phyloP scores from a whole-genome alignment of 2,113 vertebrate genomes.

The Nibea albiflora region DNA sequence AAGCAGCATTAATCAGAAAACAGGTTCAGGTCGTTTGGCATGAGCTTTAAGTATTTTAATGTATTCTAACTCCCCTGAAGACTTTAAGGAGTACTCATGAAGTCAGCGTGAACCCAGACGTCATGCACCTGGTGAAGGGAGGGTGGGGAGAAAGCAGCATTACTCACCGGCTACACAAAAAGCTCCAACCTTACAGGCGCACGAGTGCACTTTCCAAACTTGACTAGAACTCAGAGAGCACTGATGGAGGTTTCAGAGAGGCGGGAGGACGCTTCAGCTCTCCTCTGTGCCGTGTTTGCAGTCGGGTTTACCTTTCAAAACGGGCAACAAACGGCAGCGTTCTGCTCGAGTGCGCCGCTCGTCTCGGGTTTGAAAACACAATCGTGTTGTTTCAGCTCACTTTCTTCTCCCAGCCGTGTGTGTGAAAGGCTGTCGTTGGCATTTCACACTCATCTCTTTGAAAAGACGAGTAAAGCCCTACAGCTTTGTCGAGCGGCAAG shows the following conservation, averaged over 20 bases:
- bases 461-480: conserved; percentile 70
- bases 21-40: neutral
- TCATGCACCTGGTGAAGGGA: conserved; percentile 51
- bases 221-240: neutral
- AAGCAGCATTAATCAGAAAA: neutral
- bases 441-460: conserved; percentile 62
- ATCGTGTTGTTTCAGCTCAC: conserved; percentile 46
- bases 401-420: conserved; percentile 41
- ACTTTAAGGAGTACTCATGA: conserved; percentile 16
- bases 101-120: conserved; percentile 17
- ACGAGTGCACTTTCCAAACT: conserved; percentile 8
- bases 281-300: conserved; percentile 12
- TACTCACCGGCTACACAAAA: conserved; percentile 7
- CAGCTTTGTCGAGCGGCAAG: conserved; percentile 74
- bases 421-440: conserved; percentile 59
- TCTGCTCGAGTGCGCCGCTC: conserved; percentile 14
- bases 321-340: neutral
- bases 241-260: neutral
- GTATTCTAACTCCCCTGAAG: neutral
- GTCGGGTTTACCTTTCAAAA: conserved; percentile 37
- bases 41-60: neutral
- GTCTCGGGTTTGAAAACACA: conserved; percentile 32
- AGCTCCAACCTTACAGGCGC: neutral
- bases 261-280: conserved; percentile 5
- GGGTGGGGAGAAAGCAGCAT: conserved; percentile 11